Base-by-base conservation (phyloP, 2,113 vertebrate genomes). In the Fregetta grallaria region DNA sequence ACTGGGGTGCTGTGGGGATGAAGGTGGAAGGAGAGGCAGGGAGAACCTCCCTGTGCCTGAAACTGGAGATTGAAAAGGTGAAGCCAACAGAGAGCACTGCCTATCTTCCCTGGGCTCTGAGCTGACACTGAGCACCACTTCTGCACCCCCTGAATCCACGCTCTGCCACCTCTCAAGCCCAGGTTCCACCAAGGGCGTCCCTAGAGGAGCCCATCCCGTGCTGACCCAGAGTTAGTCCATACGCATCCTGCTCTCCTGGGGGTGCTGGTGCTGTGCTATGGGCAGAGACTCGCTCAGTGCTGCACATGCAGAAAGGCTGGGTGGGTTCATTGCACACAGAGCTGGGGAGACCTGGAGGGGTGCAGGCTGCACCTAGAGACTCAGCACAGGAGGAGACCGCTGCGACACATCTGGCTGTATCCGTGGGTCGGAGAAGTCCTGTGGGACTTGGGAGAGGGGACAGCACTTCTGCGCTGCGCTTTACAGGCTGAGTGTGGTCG, bases 1-100 rank as follows among this genome's bases (percentile, higher is more conserved):
- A 82, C 29, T 47, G 52, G n/a, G 23, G 13, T 50, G n/a, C 30
- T 0, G 0, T 21, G n/a, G 21, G 15, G 12, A 15, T 56, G 81
- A 49, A 81, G 42, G 50, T 25, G 32, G 38, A 81, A 34, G 49
- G 13, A 70, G 40, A 70, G 34, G 18, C 52, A 59, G 25, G 29
- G 22, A 80, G 27, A 84, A 17, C 22, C 52, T 71, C 61, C 1
- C 0, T 5, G 47, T 59, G 30, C 47, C 62, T 71, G 40, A 13
- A 50, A 70, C 13, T 3, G 16, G 55, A n/a, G 55, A n/a, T 1
- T 20, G 90, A 17, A 68, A 23, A 65, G 49, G 30, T 49, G 50
- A 75, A 59, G 47, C 0, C 1, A 44, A 8, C 12, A 30, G 61
- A 49, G 7, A 75, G 12, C 8, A 6, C 10, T 20, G 25, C 20